A percentile compares a stretch with the other conserved stretches of the same genome.
Evolutionary conservation across 2,888 invertebrate genomes (phyloP).

Genomic region (Drosophila putrida): DNA sequence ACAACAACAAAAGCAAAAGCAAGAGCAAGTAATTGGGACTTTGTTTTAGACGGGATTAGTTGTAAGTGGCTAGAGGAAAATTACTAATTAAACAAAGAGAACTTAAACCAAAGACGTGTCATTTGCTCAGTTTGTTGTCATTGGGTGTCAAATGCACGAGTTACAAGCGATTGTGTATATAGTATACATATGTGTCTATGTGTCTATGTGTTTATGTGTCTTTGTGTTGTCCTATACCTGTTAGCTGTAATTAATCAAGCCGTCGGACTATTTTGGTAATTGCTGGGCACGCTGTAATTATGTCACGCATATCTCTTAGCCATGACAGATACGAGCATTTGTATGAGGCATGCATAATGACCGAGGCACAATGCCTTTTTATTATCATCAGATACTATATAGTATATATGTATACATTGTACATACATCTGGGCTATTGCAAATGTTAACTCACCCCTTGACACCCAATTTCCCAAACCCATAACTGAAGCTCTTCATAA

Average conservation of each 20-base stretch:
- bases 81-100: slow-evolving; percentile 28
- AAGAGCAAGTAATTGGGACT: slow-evolving; percentile 7
- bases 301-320: slow-evolving; percentile 49
- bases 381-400: slow-evolving; percentile 26
- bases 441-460: slow-evolving; percentile 8
- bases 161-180: background rate
- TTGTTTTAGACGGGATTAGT: slow-evolving; percentile 17
- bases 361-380: slow-evolving; percentile 45
- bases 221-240: slow-evolving; percentile 39
- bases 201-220: background rate
- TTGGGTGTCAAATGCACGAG: slow-evolving; percentile 52
- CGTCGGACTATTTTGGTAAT: slow-evolving; percentile 60
- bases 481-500: background rate
- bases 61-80: slow-evolving; percentile 23
- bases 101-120: slow-evolving; percentile 28
- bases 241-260: slow-evolving; percentile 63
- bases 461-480: background rate
- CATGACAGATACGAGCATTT: slow-evolving; percentile 26
- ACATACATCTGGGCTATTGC: slow-evolving; percentile 48
- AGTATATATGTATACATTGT: too few species aligned
- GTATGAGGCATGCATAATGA: slow-evolving; percentile 48
- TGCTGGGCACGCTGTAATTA: slow-evolving; percentile 57
- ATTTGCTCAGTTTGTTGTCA: slow-evolving; percentile 17
- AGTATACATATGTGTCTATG: background rate
- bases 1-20: slow-evolving; percentile 5